Evolutionary conservation across 2,888 invertebrate genomes (phyloP), one percentile per base, ranked within the genome.

Genomic region (Cryptus armator): DNA sequence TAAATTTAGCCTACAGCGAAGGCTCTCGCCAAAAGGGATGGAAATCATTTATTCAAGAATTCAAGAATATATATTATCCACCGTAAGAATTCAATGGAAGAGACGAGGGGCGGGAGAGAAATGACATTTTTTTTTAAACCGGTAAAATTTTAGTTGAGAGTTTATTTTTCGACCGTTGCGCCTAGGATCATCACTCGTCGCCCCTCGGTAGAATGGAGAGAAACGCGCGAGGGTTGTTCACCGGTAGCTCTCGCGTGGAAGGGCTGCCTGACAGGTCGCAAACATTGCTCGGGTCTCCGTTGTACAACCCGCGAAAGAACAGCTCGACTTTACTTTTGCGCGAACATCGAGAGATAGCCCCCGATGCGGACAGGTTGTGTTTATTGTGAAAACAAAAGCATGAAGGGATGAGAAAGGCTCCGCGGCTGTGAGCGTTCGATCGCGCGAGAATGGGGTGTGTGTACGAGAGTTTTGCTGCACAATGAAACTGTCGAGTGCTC

Each of bases 301-400:
- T 66, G 24, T 62, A 67, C 32, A 46, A 29, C 12, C 37, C 29
- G 62, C 43, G 64, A 71, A 81, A 79, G 71, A 75, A 76, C 62
- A 19, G 44, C 83, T 43, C 84, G 83, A 86, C 90, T 91, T 91
- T 89, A 89, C 90, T 91, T 89, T 80, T 81, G 68, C 62, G 74
- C 62, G 74, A 62, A 32, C 48, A 56, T 75, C 70, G 72, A 68
- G 68, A 64, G 59, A 70, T n/a, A 59, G 9, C 79, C 16, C 87
- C 79, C 86, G 86, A 84, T 62, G 78, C 87, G 90, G 90, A 90
- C 93, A 92, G 92, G 92, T 92, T 91, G 90, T 92, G 91, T 93
- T 93, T 93, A 91, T 91, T 90, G 83, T 92, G 91, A 92, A 92
- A 93, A 92, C 91, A 92, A 24, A 24, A 29, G 4, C 19, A 9